Evolutionary conservation across 2,113 vertebrate species (phyloP), one percentile per base, ranked within the genome.

Genomic region (Gobio gobio): DNA sequence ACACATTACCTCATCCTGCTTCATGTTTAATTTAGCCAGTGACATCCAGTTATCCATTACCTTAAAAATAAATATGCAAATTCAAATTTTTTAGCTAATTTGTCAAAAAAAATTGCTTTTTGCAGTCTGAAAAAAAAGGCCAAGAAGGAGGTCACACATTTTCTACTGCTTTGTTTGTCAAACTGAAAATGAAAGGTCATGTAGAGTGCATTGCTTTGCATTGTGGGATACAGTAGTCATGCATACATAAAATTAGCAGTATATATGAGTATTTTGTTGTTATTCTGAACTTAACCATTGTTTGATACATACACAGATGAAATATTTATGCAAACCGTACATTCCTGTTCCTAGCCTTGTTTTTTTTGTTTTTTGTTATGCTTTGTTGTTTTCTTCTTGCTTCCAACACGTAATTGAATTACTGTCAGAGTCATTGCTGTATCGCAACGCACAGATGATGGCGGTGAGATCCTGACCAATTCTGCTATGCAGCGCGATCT

Each of bases 291-390:
- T 16, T 24, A 3, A 4, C 8, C 18, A 10, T 13, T 73, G 4
- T 36, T 26, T 10, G 22, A 24, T 80, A 70, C 45, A n/a, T 13
- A 24, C 36, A 26, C 63, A 18, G 49, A 40, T 77, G 9, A n/a
- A 77, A 77, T 26, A 9, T 78, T 58, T 16, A 47, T 79, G 58
- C 78, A 18, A 63, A 63, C 26, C n/a, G 63, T 63, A 79, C 47
- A 12, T 36, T n/a, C 36, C 4, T 70, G 12, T 10, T 79, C 7
- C 9, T 47, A 18, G 36, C 10, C 24, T 36, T 26, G 63, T 40
- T 40, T 40, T 3, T 45, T 45, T 45, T 9, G 6, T 24, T 47
- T 29, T 73, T 75, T 16, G 45, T 18, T 26, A 24, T 74, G 22
- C n/a, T 16, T 49, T 24, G 20, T 10, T 10, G 14, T 45, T 45